A percentile compares a stretch with the other conserved stretches of the same genome.
Evolutionary conservation across 2,113 vertebrate species (phyloP).

Genomic region (Mastomys coucha): DNA sequence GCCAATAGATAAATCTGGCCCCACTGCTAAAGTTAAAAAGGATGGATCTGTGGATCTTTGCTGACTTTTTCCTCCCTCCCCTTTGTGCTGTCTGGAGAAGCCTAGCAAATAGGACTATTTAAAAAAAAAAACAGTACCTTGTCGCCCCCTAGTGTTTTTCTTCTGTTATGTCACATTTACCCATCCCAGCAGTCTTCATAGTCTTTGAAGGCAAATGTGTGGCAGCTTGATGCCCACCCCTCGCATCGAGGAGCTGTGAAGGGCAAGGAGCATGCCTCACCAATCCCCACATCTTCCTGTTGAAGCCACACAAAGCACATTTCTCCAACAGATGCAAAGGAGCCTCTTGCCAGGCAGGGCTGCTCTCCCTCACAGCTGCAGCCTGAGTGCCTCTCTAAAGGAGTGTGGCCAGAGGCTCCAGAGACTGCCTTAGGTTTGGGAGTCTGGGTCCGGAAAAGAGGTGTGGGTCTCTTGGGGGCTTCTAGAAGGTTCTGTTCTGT

Average conservation of each 20-base stretch:
- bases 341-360: background rate
- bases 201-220: constrained; percentile 21
- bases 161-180: background rate
- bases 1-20: constrained; percentile 3
- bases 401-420: background rate
- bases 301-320: constrained; percentile 87
- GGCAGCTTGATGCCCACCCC: background rate
- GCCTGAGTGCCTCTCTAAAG: background rate
- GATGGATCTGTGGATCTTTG: constrained; percentile 49
- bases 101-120: constrained; percentile 2
- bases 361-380: background rate
- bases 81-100: background rate
- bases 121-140: constrained; percentile 70
- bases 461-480: background rate
- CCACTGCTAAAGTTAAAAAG: constrained; percentile 67
- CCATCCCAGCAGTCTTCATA: background rate
- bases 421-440: background rate
- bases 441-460: background rate
- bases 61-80: background rate
- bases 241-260: rapidly evolving
- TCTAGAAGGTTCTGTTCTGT: background rate
- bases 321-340: constrained; percentile 85
- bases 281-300: constrained; percentile 45
- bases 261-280: constrained; percentile 50
- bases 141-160: constrained; percentile 85